Evolutionary conservation across 1,140 invertebrate genomes (phyloP).

Genomic region (Drosophila obscura): DNA sequence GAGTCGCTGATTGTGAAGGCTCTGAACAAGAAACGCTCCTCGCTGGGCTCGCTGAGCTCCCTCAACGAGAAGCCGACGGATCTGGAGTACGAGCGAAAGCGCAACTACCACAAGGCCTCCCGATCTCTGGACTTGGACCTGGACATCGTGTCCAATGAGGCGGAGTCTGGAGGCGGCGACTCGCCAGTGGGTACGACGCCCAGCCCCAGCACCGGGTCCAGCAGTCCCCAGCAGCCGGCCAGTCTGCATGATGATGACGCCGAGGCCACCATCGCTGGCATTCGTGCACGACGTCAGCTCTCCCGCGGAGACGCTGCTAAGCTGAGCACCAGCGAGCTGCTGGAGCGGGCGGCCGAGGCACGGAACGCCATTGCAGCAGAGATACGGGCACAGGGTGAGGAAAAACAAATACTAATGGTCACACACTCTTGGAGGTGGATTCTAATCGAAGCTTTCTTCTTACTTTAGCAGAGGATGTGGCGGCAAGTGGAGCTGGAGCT

Average conservation of each 20-base stretch:
- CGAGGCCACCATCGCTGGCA: conserved; percentile 73
- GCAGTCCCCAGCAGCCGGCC: conserved; percentile 69
- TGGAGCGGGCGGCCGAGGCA: conserved; percentile 76
- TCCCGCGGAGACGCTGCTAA: conserved; percentile 77
- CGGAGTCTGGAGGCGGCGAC: conserved; percentile 6
- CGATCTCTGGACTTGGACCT: conserved; percentile 79
- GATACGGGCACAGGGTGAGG: conserved; percentile 76
- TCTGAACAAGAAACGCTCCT: conserved; percentile 80
- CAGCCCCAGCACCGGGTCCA: conserved; percentile 68
- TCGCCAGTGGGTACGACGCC: conserved; percentile 34
- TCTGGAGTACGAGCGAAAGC: conserved; percentile 74
- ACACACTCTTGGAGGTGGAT: not conserved
- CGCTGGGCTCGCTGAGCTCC: conserved; percentile 80
- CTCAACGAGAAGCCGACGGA: conserved; percentile 80
- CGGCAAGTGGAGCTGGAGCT: conserved; percentile 56
- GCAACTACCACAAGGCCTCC: conserved; percentile 81
- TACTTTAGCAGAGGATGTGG: conserved; percentile 58
- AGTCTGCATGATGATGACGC: conserved; percentile 64
- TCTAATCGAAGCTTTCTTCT: not conserved
- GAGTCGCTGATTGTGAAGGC: conserved; percentile 78
- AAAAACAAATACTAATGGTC: no score
- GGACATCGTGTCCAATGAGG: conserved; percentile 79
- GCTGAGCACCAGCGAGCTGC: conserved; percentile 77
- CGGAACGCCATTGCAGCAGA: conserved; percentile 78
- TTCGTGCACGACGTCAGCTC: conserved; percentile 69